These are phyloP conservation scores for Brenthis daphne DNA, from an alignment of 2,888 invertebrate genomes.

Conservation along the genomic window DNA sequence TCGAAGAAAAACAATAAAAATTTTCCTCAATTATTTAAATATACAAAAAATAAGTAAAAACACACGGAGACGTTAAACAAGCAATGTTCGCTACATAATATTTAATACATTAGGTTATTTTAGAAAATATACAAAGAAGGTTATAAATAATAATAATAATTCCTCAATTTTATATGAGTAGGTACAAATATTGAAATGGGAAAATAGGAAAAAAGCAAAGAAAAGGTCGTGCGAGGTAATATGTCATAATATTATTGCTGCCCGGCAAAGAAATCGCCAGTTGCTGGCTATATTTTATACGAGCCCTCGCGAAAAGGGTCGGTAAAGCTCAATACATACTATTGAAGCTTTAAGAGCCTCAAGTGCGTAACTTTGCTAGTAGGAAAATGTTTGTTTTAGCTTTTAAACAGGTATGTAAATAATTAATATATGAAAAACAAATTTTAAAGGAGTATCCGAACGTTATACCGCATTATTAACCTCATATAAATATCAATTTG, in stretches of 20 bases:
- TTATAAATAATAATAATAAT: not conserved
- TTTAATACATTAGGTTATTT: slow-evolving; percentile 6
- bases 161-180: slow-evolving; percentile 21
- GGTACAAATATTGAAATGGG: slow-evolving; percentile 42
- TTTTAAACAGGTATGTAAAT: not conserved
- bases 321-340: slow-evolving; percentile 52
- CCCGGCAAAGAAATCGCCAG: slow-evolving; percentile 69
- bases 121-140: not conserved
- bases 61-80: too few relatives aligned
- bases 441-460: not conserved
- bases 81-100: not conserved
- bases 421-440: slow-evolving; percentile 9
- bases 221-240: slow-evolving; percentile 70
- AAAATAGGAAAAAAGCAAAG: slow-evolving; percentile 52
- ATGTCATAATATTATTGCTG: slow-evolving; percentile 80
- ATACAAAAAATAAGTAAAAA: too few relatives aligned
- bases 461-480: not conserved
- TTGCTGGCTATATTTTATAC: slow-evolving; percentile 75
- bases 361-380: slow-evolving; percentile 24
- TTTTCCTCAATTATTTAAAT: too few relatives aligned
- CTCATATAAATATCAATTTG: not conserved
- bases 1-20: too few relatives aligned
- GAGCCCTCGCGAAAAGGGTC: slow-evolving; percentile 60
- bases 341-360: slow-evolving; percentile 30
- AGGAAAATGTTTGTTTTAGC: slow-evolving; percentile 21